Conservation (phyloP, 2,888 invertebrate genomes). For the Drosophila yooni region DNA sequence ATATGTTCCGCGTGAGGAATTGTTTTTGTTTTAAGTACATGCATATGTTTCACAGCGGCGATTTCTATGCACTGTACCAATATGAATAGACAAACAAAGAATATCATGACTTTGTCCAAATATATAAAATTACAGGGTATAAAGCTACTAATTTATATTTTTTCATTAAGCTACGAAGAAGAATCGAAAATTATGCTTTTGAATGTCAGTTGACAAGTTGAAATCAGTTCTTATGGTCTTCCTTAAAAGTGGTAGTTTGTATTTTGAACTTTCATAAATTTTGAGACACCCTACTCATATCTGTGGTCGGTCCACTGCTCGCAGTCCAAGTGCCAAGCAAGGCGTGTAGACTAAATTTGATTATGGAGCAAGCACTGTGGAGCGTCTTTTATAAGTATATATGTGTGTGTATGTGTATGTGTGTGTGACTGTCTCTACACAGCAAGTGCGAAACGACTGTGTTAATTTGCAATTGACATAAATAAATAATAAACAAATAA, state of each 20-base stretch:
- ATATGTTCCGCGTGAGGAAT: neutral
- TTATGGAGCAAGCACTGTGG: slow-evolving; percentile 40
- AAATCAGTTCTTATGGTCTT: neutral
- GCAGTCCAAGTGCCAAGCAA: slow-evolving; percentile 26
- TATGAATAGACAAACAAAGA: neutral
- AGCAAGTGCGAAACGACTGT: slow-evolving; percentile 54
- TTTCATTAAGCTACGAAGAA: neutral
- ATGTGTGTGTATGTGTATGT: neutral
- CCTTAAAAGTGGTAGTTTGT: neutral
- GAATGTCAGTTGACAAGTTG: neutral
- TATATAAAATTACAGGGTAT: neutral
- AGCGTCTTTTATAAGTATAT: slow-evolving; percentile 26
- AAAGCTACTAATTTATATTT: neutral
- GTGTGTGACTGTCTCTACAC: slow-evolving; percentile 4
- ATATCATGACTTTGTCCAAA: neutral
- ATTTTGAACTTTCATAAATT: neutral
- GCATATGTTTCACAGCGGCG: slow-evolving; percentile 2
- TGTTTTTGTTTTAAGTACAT: slow-evolving; percentile 5
- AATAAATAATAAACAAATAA: slow-evolving; percentile 65
- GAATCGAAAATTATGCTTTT: neutral
- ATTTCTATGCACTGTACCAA: neutral
- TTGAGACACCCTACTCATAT: slow-evolving; percentile 39
- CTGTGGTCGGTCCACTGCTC: slow-evolving; percentile 24
- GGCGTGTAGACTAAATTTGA: slow-evolving; percentile 60
- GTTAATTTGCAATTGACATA: slow-evolving; percentile 74